Conservation (phyloP, 1,140 invertebrate species). For the Pogonomyrmex californicus region DNA sequence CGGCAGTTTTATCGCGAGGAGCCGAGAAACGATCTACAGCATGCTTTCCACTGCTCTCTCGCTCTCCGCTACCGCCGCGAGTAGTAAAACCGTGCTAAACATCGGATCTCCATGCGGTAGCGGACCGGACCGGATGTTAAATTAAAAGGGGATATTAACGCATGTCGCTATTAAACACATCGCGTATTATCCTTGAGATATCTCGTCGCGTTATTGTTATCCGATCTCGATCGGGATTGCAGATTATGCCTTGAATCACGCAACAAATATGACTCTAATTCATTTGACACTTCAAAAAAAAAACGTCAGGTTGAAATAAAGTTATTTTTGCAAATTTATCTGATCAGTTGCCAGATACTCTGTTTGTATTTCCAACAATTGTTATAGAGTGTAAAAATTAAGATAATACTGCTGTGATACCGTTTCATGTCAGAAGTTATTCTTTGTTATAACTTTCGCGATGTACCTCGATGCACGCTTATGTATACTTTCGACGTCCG, state of each 20-base stretch:
- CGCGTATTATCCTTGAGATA: background rate
- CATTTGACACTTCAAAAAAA: background rate
- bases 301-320: background rate
- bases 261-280: background rate
- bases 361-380: background rate
- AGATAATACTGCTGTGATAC: background rate
- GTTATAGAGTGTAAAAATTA: background rate
- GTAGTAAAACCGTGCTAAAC: background rate
- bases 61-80: constrained; percentile 19
- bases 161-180: background rate
- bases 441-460: constrained; percentile 40
- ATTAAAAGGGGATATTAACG: constrained; percentile 15
- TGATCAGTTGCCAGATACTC: background rate
- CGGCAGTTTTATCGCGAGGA: constrained; percentile 48
- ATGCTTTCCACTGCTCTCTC: constrained; percentile 3
- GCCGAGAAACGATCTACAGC: constrained; percentile 22
- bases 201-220: background rate
- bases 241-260: background rate
- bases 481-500: background rate
- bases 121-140: constrained; percentile 16
- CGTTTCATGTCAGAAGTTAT: constrained; percentile 29
- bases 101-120: constrained; percentile 16
- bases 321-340: background rate
- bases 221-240: background rate
- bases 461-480: background rate